Evolutionary conservation across 2,113 vertebrate species (phyloP), one percentile per base, ranked within the genome.

Genomic region (Esox niger): DNA sequence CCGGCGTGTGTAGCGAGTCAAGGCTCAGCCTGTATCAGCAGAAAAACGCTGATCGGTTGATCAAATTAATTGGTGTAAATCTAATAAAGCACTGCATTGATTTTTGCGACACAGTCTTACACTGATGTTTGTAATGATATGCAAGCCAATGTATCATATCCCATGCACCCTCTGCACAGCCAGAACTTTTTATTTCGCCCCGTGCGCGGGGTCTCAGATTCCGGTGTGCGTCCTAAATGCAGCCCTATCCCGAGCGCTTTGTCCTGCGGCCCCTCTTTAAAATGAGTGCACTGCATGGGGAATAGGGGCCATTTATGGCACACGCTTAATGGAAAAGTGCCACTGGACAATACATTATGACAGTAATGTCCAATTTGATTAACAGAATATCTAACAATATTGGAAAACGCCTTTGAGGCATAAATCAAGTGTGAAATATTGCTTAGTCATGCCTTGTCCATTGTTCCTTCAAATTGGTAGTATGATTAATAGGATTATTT

Each of bases 351-450:
- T 5, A 46, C 46, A n/a, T 43, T 26, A 61, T 60, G 56, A 47
- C 26, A 46, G 46, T 46, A 59, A 43, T 11, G n/a, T 20, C 31
- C 20, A 64, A 71, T 65, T 33, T 62, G 7, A 46, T 52, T 11
- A 33, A 59, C 64, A 30, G 64, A 71, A 71, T 29, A 60, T n/a
- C n/a, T 25, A 71, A 30, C 46, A 5, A 52, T 20, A 20, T 49
- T 35, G 69, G 55, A 52, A 23, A 29, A 20, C 11, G 21, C 26
- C 21, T 43, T n/a, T 32, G 20, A 15, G 26, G 29, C 6, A 38
- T 25, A 26, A 43, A 60, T 60, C n/a, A 17, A 52, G 26, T 29
- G 47, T 71, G 20, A 33, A 66, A 59, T 66, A 32, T 9, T 47
- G 55, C 62, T 59, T 26, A 32, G n/a, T 32, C 43, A 2, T 60